Evolutionary conservation across 2,888 invertebrate species (phyloP).

Genomic region (Hirtodrosophila alboralis): DNA sequence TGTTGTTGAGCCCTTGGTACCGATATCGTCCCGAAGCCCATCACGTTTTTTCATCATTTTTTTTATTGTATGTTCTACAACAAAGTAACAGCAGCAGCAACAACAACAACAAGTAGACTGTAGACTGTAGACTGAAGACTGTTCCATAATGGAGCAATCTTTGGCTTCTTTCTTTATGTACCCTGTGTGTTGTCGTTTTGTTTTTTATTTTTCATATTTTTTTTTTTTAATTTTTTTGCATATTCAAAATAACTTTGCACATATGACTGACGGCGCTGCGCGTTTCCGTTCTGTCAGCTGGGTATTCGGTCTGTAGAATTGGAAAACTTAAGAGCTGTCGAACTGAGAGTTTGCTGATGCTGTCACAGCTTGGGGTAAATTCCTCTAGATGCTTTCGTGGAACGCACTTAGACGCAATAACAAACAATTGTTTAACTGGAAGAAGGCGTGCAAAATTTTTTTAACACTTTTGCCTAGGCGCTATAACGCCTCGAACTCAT

Average conservation of each 20-base stretch:
- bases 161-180: slow-evolving; percentile 18
- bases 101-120: slow-evolving; percentile 27
- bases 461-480: slow-evolving; percentile 64
- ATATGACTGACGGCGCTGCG: slow-evolving; percentile 70
- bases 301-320: slow-evolving; percentile 30
- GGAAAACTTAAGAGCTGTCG: slow-evolving; percentile 4
- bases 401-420: slow-evolving; percentile 63
- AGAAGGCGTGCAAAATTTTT: slow-evolving; percentile 64
- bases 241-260: slow-evolving; percentile 76
- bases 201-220: slow-evolving; percentile 62
- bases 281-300: slow-evolving; percentile 76
- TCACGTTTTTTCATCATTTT: slow-evolving; percentile 34
- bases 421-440: slow-evolving; percentile 74
- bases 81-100: slow-evolving; percentile 69
- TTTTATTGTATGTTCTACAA: slow-evolving; percentile 65
- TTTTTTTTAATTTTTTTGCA: slow-evolving; percentile 73
- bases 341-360: slow-evolving; percentile 19
- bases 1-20: slow-evolving; percentile 61
- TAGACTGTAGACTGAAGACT: slow-evolving; percentile 11
- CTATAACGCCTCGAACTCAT: slow-evolving; percentile 18
- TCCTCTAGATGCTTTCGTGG: slow-evolving; percentile 67
- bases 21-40: slow-evolving; percentile 15
- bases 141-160: slow-evolving; percentile 69
- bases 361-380: slow-evolving; percentile 76
- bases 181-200: slow-evolving; percentile 27